Conservation (phyloP, 2,888 invertebrate species). For the Erebia palarica region DNA sequence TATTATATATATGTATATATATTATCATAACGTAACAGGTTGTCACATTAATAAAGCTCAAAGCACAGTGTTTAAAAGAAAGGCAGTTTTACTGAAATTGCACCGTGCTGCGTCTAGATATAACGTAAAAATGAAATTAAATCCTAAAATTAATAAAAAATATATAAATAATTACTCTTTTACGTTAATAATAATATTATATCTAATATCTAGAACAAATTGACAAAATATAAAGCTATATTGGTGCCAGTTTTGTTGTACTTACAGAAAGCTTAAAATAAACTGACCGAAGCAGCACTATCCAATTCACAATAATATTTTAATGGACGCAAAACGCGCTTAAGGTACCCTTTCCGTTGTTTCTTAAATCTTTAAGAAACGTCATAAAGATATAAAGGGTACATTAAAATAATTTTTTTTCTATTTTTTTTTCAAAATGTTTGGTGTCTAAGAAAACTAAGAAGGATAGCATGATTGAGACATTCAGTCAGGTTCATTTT, state of each 20-base stretch:
- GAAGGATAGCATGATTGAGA: not conserved
- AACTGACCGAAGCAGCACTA: not conserved
- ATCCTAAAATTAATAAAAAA: constrained; percentile 45
- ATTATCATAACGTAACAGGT: too few species aligned
- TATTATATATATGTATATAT: too few species aligned
- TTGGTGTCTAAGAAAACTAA: not conserved
- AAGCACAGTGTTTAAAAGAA: not conserved
- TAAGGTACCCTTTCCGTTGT: too few species aligned
- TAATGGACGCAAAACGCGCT: too few species aligned
- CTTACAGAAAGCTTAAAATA: not conserved
- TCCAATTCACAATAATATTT: not conserved
- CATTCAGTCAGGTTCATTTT: constrained; percentile 1
- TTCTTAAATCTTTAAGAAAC: too few species aligned
- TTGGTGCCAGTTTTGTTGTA: constrained; percentile 16
- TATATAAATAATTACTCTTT: constrained; percentile 49
- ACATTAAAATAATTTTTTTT: too few species aligned
- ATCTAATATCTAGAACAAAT: constrained; percentile 69
- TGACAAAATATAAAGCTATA: constrained; percentile 64
- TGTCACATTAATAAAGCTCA: too few species aligned
- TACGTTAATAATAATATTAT: constrained; percentile 42
- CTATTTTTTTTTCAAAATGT: too few species aligned
- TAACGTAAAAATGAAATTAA: constrained; percentile 30
- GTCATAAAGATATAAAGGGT: too few species aligned
- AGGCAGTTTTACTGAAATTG: constrained; percentile 20
- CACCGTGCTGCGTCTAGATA: constrained; percentile 30